Conservation (phyloP, 2,797 vertebrate genomes). For the Dendrocincla tyrannina region DNA sequence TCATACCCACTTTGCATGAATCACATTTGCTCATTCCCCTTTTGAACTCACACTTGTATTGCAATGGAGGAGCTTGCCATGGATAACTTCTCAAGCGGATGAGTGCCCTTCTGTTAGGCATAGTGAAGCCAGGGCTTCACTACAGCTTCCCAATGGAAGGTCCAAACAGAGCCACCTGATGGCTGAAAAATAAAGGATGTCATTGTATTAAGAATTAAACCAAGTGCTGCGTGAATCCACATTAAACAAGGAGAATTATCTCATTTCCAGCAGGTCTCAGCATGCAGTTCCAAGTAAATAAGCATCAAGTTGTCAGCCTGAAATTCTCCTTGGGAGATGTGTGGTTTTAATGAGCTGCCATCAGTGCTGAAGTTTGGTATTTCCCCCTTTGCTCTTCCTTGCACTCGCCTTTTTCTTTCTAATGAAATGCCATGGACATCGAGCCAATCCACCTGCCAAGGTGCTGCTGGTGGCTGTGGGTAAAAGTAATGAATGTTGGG, state of each 20-base stretch:
- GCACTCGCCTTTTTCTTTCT: background rate
- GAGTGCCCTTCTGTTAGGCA: background rate
- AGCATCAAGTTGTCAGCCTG: background rate
- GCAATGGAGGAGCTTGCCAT: accelerated
- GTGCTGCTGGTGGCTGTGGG: accelerated
- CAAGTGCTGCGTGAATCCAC: background rate
- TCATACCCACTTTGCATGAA: background rate
- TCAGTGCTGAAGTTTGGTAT: background rate
- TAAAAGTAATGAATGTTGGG: background rate
- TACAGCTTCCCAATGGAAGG: background rate
- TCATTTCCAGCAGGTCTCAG: background rate
- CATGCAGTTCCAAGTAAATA: background rate
- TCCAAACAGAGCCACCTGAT: background rate
- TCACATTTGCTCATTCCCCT: accelerated
- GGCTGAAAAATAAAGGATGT: background rate
- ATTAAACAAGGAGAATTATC: background rate
- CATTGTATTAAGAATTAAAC: background rate
- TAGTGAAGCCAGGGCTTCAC: background rate
- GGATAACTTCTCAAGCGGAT: background rate
- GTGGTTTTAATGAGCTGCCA: background rate
- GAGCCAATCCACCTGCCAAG: background rate
- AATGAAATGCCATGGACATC: background rate
- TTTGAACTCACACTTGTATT: background rate
- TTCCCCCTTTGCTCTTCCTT: background rate
- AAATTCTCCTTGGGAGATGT: background rate